phyloP scores from a whole-genome alignment of 2,888 invertebrate genomes.

The Gortyna flavago region DNA sequence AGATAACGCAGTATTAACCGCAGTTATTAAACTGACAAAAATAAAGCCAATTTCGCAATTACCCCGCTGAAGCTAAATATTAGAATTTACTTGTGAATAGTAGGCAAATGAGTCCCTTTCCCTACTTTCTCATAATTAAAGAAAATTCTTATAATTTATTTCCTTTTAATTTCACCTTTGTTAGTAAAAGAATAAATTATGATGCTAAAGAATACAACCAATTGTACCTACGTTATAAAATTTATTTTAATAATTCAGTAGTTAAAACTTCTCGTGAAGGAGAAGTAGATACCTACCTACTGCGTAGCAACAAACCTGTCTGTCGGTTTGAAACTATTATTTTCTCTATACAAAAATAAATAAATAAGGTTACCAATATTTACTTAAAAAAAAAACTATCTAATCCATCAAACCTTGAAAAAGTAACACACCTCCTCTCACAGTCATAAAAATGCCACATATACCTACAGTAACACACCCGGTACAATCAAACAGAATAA shows the following conservation, averaged over 20 bases:
- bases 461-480: constrained; percentile 6
- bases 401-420: not conserved
- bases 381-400: not conserved
- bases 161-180: not conserved
- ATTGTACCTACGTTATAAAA: not conserved
- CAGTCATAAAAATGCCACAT: not conserved
- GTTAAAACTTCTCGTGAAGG: not conserved
- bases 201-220: not conserved
- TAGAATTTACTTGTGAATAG: constrained; percentile 15
- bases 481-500: constrained; percentile 38
- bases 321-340: too few relatives aligned
- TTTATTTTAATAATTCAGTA: not conserved
- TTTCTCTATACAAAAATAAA: not conserved
- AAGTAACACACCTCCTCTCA: not conserved
- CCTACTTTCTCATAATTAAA: not conserved
- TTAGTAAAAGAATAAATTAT: not conserved
- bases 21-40: too few relatives aligned
- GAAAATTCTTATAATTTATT: not conserved
- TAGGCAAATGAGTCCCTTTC: not conserved
- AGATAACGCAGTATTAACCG: too few relatives aligned
- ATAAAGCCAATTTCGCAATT: too few relatives aligned
- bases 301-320: not conserved
- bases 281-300: too few relatives aligned
- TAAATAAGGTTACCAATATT: not conserved
- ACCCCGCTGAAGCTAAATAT: too few relatives aligned